A percentile compares a stretch with the other conserved stretches of the same genome.
Conservation (phyloP, 2,888 invertebrate species). For the Frankliniella intonsa region DNA sequence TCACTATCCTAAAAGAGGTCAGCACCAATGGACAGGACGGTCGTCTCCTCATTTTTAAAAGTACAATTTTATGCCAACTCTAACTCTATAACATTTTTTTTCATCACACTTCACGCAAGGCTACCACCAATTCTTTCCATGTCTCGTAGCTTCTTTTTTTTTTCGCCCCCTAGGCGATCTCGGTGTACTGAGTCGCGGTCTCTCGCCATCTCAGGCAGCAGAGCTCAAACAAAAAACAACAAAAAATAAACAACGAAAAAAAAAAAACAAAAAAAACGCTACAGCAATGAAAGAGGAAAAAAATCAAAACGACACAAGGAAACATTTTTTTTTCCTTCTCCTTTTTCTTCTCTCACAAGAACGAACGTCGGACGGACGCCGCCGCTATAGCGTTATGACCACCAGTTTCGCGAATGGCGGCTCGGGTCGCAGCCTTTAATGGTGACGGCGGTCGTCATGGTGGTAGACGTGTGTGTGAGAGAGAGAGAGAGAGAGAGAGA, state of each 20-base stretch:
- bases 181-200: background rate
- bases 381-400: background rate
- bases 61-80: too few relatives aligned
- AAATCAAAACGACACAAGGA: background rate
- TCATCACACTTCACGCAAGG: too few relatives aligned
- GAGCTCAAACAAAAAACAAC: background rate
- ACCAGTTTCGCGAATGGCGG: background rate
- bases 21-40: too few relatives aligned
- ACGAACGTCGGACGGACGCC: background rate
- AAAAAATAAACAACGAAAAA: background rate
- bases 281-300: background rate
- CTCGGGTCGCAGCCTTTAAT: background rate
- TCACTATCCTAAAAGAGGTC: too few relatives aligned
- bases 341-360: background rate
- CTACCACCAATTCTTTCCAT: too few relatives aligned
- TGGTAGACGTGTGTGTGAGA: background rate
- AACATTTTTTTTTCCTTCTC: background rate
- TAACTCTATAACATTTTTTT: too few relatives aligned
- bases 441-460: too few relatives aligned
- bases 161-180: too few relatives aligned
- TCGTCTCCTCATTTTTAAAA: too few relatives aligned
- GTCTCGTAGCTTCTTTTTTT: too few relatives aligned
- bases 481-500: background rate
- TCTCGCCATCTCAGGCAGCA: background rate
- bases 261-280: background rate